phyloP scores from a whole-genome alignment of 2,113 vertebrate genomes.

The Pholis gunnellus region DNA sequence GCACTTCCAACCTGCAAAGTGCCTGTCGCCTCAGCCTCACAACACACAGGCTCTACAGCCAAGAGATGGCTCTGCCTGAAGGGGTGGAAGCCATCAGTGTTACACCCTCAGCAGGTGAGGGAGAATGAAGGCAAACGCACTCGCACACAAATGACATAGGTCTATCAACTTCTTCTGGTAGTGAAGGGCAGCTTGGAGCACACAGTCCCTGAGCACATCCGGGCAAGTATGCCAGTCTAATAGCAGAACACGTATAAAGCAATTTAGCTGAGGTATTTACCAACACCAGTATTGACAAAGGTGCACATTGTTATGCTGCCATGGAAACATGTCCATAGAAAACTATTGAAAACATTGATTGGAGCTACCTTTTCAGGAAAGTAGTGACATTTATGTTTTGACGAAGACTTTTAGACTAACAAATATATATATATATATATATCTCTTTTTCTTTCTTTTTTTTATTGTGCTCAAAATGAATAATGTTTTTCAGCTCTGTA shows the following conservation, averaged over 20 bases:
- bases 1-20: conserved; percentile 93
- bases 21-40: conserved; percentile 91
- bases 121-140: background rate
- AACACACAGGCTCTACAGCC: conserved; percentile 90
- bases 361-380: background rate
- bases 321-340: conserved; percentile 8
- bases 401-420: too few species aligned
- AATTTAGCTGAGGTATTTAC: background rate
- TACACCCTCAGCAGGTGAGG: conserved; percentile 96
- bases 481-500: background rate
- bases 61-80: conserved; percentile 90
- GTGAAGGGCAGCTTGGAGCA: background rate
- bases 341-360: conserved; percentile 11
- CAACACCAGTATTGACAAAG: background rate
- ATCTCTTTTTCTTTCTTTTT: too few species aligned
- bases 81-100: conserved; percentile 92
- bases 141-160: background rate
- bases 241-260: background rate
- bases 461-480: background rate
- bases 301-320: background rate
- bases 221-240: background rate
- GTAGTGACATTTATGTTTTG: background rate
- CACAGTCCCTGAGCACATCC: background rate
- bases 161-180: background rate
- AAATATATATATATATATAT: too few species aligned